Evolutionary conservation across 2,797 vertebrate genomes (phyloP), one percentile per base, ranked within the genome.

Genomic region (Chelon labrosus): DNA sequence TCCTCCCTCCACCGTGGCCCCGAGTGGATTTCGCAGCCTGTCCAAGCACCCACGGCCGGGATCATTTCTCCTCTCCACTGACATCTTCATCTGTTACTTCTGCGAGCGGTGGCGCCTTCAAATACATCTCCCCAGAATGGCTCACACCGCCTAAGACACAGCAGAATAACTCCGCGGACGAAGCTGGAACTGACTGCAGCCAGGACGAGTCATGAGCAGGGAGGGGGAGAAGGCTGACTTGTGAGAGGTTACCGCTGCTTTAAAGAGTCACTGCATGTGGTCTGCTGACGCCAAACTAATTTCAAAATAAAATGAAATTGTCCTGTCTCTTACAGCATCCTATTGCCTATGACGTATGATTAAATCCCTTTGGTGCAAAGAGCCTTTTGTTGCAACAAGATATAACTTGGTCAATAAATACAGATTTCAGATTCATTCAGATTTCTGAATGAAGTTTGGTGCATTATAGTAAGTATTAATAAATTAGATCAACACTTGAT

Each of bases 11-110:
- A 12, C 79, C 91, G 69, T 92, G 89, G 11, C 90, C 95, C 9
- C 88, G 93, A 19, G 77, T 94, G 80, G 94, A 95, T 38, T 96
- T 95, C 85, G 94, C 92, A 88, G 93, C 95, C 0, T 95, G 94
- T 85, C 92, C 95, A 2, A 84, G 95, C 70, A 75, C 94, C 4
- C 75, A 94, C 62, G 72, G 95, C 0, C 88, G 85, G 3, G 95
- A 96, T 73, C 91, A 90, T 90, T 75, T 93, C 73, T 75, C 93
- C 42, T 91, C 94, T 50, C 77, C 91, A 22, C 79, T 64, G 2
- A 27, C 66, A 9, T 41, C 71, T n/a, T 63, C 93, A 4, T 82
- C 92, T 11, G 50, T 49, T 59, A 67, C 75, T 49, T 55, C 51
- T 3, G 42, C 50, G 25, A 57, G 46, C 7, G 71, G 63, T 3